Evolutionary conservation across 2,888 invertebrate genomes (phyloP), one percentile per base, ranked within the genome.

Genomic region (Drosophila hamatofila): DNA sequence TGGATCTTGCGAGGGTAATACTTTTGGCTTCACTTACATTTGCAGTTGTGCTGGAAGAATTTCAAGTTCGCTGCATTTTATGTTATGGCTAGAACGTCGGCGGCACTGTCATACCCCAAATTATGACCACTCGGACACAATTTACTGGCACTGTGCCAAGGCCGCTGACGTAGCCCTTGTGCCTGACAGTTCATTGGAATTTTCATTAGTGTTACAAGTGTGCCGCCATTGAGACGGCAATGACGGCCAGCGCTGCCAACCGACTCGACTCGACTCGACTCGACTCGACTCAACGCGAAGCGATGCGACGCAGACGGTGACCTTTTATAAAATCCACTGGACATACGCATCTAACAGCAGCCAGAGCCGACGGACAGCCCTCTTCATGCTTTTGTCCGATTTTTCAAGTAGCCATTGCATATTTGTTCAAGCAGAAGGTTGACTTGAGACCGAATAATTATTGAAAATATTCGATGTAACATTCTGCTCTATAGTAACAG

Each of bases 191-290:
- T 81, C 78, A 84, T 77, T 83, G 87, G 84, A 87, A 81, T 87
- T 89, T 86, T 86, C 86, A 89, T 86, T 81, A 87, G 84, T 81
- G 76, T 84, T 84, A 73, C 86, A 89, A 81, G 76, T 84, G 84
- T 49, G 81, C 72, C 84, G 84, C 84, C 84, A 88, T 83, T 70
- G 86, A 84, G 84, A 83, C 88, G 86, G 73, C 78, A 68, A 58
- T 57, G 71, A 60, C 61, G 65, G 46, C 60, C 60, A 73, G 59
- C 65, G 63, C 72, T 66, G 77, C 64, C 71, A 75, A 48, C 52
- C 72, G 52, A 57, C 44, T 23, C 77, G 51, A 56, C 39, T 23
- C 23, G 23, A 37, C 2, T 9, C 39, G 6, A 57, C 41, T 2
- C 52, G 27, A 41, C 54, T 33, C 42, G 27, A 30, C 30, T 30